Conservation (phyloP, 2,797 vertebrate genomes). For the Lateolabrax maculatus region DNA sequence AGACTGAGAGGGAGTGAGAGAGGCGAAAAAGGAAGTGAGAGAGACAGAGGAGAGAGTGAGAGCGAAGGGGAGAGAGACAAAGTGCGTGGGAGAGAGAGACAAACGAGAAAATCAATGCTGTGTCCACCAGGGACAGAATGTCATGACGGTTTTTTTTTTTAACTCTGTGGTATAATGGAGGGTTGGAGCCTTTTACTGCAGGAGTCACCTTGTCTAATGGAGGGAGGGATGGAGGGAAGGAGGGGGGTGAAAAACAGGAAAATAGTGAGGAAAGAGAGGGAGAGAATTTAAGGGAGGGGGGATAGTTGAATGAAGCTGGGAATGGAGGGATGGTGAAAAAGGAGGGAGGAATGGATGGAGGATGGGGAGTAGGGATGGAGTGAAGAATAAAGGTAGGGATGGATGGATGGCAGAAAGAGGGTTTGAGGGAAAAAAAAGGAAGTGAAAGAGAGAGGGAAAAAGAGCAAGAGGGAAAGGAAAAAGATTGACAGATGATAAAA, state of each 20-base stretch:
- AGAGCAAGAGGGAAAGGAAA: not conserved
- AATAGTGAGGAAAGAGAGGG: not conserved
- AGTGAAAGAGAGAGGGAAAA: not conserved
- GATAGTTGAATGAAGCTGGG: not conserved
- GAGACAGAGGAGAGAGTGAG: conserved; percentile 8
- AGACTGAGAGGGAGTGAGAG: conserved; percentile 25
- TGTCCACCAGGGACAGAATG: conserved; percentile 83
- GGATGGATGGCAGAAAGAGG: not conserved
- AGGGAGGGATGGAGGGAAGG: conserved; percentile 33
- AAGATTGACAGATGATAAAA: not conserved
- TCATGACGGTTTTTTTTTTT: conserved; percentile 75
- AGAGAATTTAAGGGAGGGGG: not conserved
- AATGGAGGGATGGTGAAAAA: conserved; percentile 7
- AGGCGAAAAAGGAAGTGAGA: conserved; percentile 12
- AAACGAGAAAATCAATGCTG: conserved; percentile 79
- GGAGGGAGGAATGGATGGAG: not conserved
- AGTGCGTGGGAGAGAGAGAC: conserved; percentile 57
- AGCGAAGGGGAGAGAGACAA: conserved; percentile 25
- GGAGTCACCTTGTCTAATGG: conserved; percentile 58
- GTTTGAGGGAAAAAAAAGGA: not conserved
- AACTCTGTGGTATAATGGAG: conserved; percentile 77
- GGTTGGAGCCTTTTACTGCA: conserved; percentile 63
- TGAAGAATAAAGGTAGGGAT: not conserved
- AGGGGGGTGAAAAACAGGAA: not conserved
- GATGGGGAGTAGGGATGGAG: not conserved